Percentiles rank a stretch among this genome's conserved stretches.
Evolutionary conservation across 2,113 vertebrate genomes (phyloP).

Genomic region (Corythornis vintsioides): DNA sequence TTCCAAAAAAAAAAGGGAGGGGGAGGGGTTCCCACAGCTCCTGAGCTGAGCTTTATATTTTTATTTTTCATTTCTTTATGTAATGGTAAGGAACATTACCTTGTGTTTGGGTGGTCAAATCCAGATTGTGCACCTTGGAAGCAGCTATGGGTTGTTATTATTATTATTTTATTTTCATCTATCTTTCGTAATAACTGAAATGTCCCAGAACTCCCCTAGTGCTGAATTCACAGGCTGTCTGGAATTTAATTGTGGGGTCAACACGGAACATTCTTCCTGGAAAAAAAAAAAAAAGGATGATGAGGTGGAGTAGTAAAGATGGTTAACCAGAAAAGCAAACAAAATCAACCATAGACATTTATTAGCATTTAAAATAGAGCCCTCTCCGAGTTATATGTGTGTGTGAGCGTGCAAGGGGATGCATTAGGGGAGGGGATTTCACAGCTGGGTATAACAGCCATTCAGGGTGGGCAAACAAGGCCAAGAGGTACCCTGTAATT

Average conservation of each 20-base stretch:
- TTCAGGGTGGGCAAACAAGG: background rate
- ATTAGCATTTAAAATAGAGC: slow-evolving; percentile 38
- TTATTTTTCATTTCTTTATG: background rate
- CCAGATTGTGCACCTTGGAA: background rate
- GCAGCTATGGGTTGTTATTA: background rate
- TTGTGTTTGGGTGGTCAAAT: slow-evolving; percentile 41
- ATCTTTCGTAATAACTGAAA: slow-evolving; percentile 14
- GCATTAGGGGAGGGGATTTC: background rate
- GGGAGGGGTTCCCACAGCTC: background rate
- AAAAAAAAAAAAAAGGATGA: background rate
- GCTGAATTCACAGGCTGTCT: slow-evolving; percentile 23
- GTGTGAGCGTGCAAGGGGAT: background rate
- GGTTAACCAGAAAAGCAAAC: slow-evolving; percentile 61
- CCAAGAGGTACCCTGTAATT: background rate
- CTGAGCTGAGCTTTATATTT: background rate
- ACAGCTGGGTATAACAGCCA: background rate
- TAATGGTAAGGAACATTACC: background rate
- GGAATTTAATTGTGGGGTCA: slow-evolving; percentile 62
- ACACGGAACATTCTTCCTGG: slow-evolving; percentile 43
- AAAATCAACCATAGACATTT: background rate
- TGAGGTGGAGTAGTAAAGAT: background rate
- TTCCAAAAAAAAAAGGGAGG: background rate
- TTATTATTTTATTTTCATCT: background rate
- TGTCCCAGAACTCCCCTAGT: background rate
- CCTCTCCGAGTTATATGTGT: background rate